phyloP scores from a whole-genome alignment of 2,797 vertebrate genomes.

The Menidia menidia region DNA sequence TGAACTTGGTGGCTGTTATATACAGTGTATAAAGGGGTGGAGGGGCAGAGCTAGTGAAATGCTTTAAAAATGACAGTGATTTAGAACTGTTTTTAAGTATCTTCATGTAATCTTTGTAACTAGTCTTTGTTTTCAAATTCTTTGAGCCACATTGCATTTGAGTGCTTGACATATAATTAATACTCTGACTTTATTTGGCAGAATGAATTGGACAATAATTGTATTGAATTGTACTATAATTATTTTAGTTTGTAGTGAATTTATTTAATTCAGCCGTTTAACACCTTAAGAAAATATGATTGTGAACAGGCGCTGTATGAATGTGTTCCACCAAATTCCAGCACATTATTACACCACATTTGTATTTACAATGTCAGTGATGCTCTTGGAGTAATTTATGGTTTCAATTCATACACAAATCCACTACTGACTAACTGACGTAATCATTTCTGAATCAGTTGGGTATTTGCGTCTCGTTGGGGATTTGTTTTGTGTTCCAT shows the following conservation, averaged over 20 bases:
- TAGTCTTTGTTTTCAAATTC: not conserved
- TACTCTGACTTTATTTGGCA: constrained; percentile 10
- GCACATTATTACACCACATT: not conserved
- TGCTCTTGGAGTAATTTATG: not conserved
- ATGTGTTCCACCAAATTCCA: too few relatives aligned
- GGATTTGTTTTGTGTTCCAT: constrained; percentile 58
- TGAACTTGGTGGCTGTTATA: constrained; percentile 1
- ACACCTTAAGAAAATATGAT: not conserved
- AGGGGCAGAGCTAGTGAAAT: too few relatives aligned
- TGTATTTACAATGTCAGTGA: constrained; percentile 11
- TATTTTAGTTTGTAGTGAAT: not conserved
- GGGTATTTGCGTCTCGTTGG: not conserved
- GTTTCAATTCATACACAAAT: not conserved
- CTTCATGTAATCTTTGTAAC: not conserved
- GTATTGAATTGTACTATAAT: not conserved
- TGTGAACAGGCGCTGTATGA: not conserved
- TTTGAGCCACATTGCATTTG: constrained; percentile 24
- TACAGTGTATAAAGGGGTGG: not conserved
- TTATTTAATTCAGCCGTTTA: not conserved
- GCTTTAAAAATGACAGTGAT: constrained; percentile 4
- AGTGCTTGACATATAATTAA: constrained; percentile 8
- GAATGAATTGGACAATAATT: not conserved
- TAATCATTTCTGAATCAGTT: not conserved
- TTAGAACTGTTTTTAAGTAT: not conserved
- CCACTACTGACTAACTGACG: not conserved